phyloP scores from a whole-genome alignment of 2,888 invertebrate genomes.

The Drosophila macrospina region DNA sequence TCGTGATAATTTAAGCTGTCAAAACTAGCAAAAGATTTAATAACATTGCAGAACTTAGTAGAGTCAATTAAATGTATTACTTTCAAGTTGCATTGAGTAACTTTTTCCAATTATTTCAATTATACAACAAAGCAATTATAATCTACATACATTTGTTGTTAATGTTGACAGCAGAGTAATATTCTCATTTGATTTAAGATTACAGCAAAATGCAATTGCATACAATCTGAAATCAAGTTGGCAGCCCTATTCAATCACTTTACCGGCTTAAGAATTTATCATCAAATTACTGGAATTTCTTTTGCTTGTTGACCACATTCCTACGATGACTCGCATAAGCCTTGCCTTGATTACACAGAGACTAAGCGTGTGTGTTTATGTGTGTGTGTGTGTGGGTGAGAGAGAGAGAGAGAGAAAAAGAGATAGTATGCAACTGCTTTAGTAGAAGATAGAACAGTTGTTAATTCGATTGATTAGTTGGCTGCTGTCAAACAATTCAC shows the following conservation, averaged over 20 bases:
- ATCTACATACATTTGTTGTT: not conserved
- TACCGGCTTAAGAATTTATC: not conserved
- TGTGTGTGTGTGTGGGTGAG: not conserved
- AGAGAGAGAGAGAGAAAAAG: not conserved
- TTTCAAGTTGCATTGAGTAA: too few species aligned
- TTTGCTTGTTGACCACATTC: conserved; percentile 29
- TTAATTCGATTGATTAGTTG: conserved; percentile 78
- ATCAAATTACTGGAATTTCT: conserved; percentile 13
- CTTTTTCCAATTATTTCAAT: not conserved
- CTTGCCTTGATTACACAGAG: conserved; percentile 52
- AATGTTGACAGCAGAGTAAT: not conserved
- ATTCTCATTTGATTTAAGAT: too few species aligned
- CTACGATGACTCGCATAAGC: conserved; percentile 37
- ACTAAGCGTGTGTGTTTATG: too few species aligned
- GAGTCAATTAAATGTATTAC: too few species aligned
- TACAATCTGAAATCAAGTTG: conserved; percentile 3
- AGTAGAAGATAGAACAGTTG: not conserved
- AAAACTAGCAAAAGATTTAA: too few species aligned
- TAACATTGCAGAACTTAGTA: too few species aligned
- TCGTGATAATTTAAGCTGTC: not conserved
- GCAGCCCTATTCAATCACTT: conserved; percentile 6
- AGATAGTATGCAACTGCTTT: too few species aligned
- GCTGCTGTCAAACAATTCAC: conserved; percentile 22
- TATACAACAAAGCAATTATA: not conserved
- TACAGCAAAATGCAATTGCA: too few species aligned